Base-by-base conservation (phyloP, 2,797 vertebrate species). In the Oceanodroma leucorhoa region DNA sequence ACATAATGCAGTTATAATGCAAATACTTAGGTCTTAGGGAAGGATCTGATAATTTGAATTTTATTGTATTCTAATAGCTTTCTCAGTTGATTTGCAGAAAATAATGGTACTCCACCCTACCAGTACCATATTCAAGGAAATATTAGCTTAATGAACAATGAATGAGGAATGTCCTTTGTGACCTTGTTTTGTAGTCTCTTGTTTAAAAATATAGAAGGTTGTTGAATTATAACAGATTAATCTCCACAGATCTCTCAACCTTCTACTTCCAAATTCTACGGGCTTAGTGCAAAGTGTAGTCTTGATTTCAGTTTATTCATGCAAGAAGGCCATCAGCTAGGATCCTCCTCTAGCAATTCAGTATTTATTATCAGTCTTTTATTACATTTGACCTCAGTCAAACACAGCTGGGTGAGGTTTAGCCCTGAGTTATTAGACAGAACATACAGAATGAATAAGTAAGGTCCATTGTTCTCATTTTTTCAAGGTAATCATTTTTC, bases 401-500 rank as follows among this genome's bases (percentile, higher is more conserved):
- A 95, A 90, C 55, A 87, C 45, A 87, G 45, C n/a, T 89, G 50
- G 24, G 22, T 93, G 83, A 93, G 34, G 60, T 75, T 94, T 92
- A 96, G 84, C 50, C 27, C 21, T 5, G 20, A 65, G 89, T 95
- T 96, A 89, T 84, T 84, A 78, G 81, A 85, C 61, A 89, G 79
- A 83, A 75, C 46, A 88, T 83, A 73, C 45, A 93, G 67, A 82
- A 89, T 55, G 54, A 83, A 87, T 91, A 94, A 97, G 85, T 94
- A 86, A 87, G 24, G 26, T 69, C 84, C 65, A 90, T 93, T 97
- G 90, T 96, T 90, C 60, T 66, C 29, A n/a, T 87, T 79, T 91
- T 97, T 96, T 90, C 90, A 96, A 73, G 45, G 65, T 92, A 97
- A 85, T 55, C 14, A 78, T 97, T 97, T 97, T 96, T 95, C 61